phyloP scores from a whole-genome alignment of 2,113 vertebrate species.

The Machaerirhynchus nigripectus region DNA sequence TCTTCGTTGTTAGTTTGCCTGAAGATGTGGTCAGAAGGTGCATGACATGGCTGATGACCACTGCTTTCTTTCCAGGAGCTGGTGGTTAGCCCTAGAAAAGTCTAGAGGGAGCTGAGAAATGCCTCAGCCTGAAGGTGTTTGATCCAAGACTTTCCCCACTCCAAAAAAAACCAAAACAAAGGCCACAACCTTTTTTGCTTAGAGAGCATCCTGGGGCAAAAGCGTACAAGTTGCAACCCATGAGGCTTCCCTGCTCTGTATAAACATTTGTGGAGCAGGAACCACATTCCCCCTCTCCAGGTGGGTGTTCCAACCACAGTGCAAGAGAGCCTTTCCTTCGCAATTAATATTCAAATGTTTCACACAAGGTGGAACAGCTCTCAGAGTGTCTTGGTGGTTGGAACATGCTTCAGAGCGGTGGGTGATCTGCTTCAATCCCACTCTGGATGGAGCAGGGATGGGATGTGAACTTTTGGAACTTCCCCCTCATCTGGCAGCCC shows the following conservation, averaged over 20 bases:
- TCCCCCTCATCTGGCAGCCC: constrained; percentile 53
- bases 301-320: constrained; percentile 46
- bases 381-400: constrained; percentile 4
- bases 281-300: constrained; percentile 13
- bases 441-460: neutral
- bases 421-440: constrained; percentile 22
- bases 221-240: neutral
- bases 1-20: neutral
- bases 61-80: neutral
- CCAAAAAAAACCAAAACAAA: no score
- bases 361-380: constrained; percentile 5
- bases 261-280: constrained; percentile 31
- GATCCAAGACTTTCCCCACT: neutral
- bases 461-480: constrained; percentile 53
- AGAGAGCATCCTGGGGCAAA: neutral
- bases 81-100: neutral
- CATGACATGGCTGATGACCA: neutral
- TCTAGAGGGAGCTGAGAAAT: neutral
- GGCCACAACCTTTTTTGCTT: neutral
- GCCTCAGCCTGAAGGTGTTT: neutral
- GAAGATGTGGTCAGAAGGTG: neutral
- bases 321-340: neutral
- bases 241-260: neutral
- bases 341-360: constrained; percentile 16
- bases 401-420: neutral